Percentiles rank a stretch among this genome's conserved stretches.
Conservation (phyloP, 2,888 invertebrate species). For the Callosobruchus maculatus region DNA sequence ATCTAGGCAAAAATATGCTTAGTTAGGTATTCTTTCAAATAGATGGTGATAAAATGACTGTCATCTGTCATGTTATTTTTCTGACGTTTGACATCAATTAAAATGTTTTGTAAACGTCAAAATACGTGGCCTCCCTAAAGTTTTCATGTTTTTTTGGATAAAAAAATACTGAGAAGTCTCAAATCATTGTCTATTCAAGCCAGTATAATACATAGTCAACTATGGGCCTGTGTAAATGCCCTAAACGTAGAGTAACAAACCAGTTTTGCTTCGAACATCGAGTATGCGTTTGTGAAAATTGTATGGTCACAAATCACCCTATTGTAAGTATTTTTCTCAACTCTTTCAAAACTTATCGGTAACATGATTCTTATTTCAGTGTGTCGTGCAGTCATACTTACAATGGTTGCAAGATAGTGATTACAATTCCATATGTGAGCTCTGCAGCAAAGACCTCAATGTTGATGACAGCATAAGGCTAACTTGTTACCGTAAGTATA, state of each 20-base stretch:
- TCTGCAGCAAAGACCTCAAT: slow-evolving; percentile 80
- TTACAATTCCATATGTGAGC: slow-evolving; percentile 88
- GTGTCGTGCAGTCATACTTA: slow-evolving; percentile 95
- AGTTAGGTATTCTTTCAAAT: too few species aligned
- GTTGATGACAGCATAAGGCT: slow-evolving; percentile 83
- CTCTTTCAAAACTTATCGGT: background rate
- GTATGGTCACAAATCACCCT: slow-evolving; percentile 94
- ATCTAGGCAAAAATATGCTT: too few species aligned
- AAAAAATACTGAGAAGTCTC: background rate
- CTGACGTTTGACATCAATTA: background rate
- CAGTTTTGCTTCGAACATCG: slow-evolving; percentile 99
- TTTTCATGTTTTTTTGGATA: background rate
- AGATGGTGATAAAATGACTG: too few species aligned
- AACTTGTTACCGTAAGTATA: slow-evolving; percentile 84
- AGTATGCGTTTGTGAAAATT: slow-evolving; percentile 98
- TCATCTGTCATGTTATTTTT: background rate
- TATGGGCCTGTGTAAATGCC: slow-evolving; percentile 99
- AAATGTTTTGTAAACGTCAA: background rate
- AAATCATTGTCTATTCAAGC: background rate
- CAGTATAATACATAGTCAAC: background rate
- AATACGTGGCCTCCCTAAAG: background rate
- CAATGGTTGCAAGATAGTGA: slow-evolving; percentile 98
- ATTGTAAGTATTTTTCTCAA: slow-evolving; percentile 62
- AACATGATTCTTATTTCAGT: slow-evolving; percentile 59
- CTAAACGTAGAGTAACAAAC: slow-evolving; percentile 94